Conservation (phyloP, 2,113 vertebrate species). For the rat (Rattus norvegicus) region GRCr8 NC_086024.1:67454501-67455000, state of each 20-base stretch:
- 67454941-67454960: no score
- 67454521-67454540: no score
- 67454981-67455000: no score
- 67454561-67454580: no score
- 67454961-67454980: no score
- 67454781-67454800: background rate
- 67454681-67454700: background rate
- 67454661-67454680: background rate
- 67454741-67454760: background rate
- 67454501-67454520: no score
- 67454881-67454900: background rate
- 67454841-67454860: background rate
- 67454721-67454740: conserved; percentile 10
- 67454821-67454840: background rate
- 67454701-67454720: background rate
- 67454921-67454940: no score
- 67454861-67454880: background rate
- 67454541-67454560: no score
- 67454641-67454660: background rate
- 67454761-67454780: background rate
- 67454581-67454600: no score
- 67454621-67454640: background rate
- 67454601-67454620: background rate
- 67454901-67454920: background rate
- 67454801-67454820: conserved; percentile 10